These are phyloP conservation scores for Monopterus albus DNA, from an alignment of 2,113 vertebrate species.

Conservation along the genomic window DNA sequence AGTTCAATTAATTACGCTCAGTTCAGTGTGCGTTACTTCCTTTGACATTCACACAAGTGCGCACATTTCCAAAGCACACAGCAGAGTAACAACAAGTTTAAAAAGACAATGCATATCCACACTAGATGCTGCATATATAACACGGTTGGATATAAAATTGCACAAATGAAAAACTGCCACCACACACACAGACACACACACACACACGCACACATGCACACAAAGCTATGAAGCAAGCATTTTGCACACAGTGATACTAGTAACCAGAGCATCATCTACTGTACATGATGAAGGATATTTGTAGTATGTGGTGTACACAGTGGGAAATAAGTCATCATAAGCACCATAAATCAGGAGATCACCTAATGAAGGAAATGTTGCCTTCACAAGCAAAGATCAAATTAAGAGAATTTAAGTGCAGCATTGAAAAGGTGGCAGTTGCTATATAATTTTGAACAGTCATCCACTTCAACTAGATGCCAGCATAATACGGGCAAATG, in stretches of 20 bases:
- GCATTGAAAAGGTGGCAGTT: neutral
- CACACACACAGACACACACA: too few species aligned
- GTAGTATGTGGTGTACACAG: neutral
- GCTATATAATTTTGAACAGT: neutral
- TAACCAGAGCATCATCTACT: too few species aligned
- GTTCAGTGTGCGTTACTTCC: neutral
- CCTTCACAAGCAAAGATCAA: neutral
- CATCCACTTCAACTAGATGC: neutral
- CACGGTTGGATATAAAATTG: neutral
- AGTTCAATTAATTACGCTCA: neutral
- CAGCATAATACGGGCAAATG: neutral
- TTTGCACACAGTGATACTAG: too few species aligned
- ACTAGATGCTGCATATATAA: neutral
- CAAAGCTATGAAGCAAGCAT: too few species aligned
- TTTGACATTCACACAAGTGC: neutral
- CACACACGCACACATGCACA: too few species aligned
- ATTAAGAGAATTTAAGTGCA: neutral
- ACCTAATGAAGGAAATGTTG: too few species aligned
- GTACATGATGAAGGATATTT: too few species aligned
- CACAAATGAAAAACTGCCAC: neutral
- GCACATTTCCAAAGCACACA: neutral
- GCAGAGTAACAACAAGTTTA: neutral
- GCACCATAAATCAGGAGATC: too few species aligned
- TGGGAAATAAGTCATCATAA: too few species aligned
- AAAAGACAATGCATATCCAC: too few species aligned